Evolutionary conservation across 2,113 vertebrate species (phyloP), one percentile per base, ranked within the genome.

Genomic region (Tringa solitaria): DNA sequence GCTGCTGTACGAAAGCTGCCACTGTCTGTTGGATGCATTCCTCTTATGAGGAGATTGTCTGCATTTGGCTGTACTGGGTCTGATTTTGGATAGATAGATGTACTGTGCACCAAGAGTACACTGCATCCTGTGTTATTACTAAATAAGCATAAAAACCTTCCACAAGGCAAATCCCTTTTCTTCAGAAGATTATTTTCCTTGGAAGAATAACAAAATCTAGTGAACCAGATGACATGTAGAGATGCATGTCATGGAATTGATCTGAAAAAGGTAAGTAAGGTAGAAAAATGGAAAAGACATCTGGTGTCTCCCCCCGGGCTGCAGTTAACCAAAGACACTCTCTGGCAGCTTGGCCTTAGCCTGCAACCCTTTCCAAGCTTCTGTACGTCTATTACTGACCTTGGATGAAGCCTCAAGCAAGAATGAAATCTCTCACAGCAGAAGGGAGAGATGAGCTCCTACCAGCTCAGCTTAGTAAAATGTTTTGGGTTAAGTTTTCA

Each of bases 151-250:
- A 57, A 92, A 48, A 26, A 23, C 26, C 33, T 79, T 73, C 21
- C 27, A 39, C 4, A 7, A 80, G 4, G 12, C 15, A 77, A 89
- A 76, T 26, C 0, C 0, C 65, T 61, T 74, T 67, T 41, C 37
- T n/a, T 74, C 12, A 59, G n/a, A 67, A 83, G 61, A 69, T 21
- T 24, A 33, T 51, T 86, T 74, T 70, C 23, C n/a, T 22, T 35
- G 22, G 26, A 74, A 77, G 8, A 78, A 50, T 54, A 78, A 60
- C 8, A 78, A 75, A 76, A 78, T 41, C n/a, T 70, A 51, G 46
- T 87, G 63, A 72, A 82, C n/a, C 33, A 50, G 37, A 61, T 23
- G 6, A 67, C 8, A 18, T 8, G 33, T 46, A 73, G 23, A 64
- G 39, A 67, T 19, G 51, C 3, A 35, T 32, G 26, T 63, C 16